Base-by-base conservation (phyloP, 2,113 vertebrate species). In the Pseudorectes ferrugineus region DNA sequence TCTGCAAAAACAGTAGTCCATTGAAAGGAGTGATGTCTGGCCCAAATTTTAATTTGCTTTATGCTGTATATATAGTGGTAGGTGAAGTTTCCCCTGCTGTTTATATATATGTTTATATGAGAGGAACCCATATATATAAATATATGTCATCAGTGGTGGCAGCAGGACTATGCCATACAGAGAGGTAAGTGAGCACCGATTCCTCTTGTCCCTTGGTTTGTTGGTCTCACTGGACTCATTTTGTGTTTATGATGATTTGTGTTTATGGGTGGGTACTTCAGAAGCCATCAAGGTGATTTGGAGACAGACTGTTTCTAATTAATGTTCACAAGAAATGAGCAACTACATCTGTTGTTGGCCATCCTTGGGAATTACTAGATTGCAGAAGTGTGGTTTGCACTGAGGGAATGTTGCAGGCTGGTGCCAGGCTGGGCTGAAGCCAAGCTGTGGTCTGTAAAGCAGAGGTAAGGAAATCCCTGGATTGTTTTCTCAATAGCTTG, bases 131-230 rank as follows among this genome's bases (percentile, higher is more conserved):
- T 36, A 3, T 25, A 8, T 46, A n/a, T 20, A 43, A 31, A 3
- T 31, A 2, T 40, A 5, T 29, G 20, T 21, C 22, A 20, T 28
- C 36, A 11, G 29, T 29, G 58, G 29, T 1, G 17, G 22, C 62
- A 40, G 51, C 38, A 49, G 71, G 49, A 48, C 25, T 35, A 20
- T 0, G 0, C 18, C 1, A 2, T 5, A 11, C 35, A 11, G 67
- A 52, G 67, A 81, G 65, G 72, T 76, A n/a, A 61, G 67, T 65
- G 72, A 62, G 72, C 74, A 5, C 33, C 0, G 0, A 61, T 25
- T 29, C 38, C 49, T 76, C 49, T 35, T 36, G 13, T 57, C 65
- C 75, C 35, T 45, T 23, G 52, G 22, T 71, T 67, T 48, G 23
- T 40, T 62, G 59, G 36, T 80, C 76, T 77, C 55, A 2, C 43